These are phyloP conservation scores for Actenoides lindsayi DNA, from an alignment of 2,113 vertebrate species.

Conservation along the genomic window DNA sequence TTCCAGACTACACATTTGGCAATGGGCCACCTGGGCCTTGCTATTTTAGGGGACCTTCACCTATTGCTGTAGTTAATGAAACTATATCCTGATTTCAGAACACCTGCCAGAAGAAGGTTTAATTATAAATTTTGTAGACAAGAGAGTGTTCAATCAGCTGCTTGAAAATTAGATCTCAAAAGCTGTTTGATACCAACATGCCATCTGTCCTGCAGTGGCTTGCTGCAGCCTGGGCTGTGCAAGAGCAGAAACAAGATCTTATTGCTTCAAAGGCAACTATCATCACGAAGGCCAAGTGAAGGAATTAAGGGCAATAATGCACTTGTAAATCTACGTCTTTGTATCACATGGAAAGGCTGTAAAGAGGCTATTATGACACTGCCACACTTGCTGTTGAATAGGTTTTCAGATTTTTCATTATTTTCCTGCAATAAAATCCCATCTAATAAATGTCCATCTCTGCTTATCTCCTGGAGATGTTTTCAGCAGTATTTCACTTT, in stretches of 20 bases:
- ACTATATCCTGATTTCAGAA: neutral
- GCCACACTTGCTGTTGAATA: neutral
- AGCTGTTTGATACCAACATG: neutral
- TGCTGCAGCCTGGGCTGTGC: rapidly evolving
- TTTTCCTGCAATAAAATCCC: neutral
- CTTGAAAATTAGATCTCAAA: neutral
- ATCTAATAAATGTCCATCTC: neutral
- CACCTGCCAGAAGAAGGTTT: neutral
- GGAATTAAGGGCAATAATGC: neutral
- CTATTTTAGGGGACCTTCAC: neutral
- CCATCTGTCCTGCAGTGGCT: neutral
- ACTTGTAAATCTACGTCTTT: neutral
- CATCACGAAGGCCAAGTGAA: neutral
- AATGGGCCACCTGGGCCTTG: neutral
- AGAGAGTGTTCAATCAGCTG: neutral
- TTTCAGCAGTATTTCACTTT: neutral
- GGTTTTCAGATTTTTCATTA: neutral
- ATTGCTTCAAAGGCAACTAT: neutral
- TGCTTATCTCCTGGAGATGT: neutral
- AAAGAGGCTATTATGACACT: neutral
- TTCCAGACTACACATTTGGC: neutral
- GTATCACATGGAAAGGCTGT: neutral
- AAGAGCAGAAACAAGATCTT: neutral
- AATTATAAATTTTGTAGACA: neutral
- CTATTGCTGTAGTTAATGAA: neutral